Evolutionary conservation across 2,888 invertebrate genomes (phyloP).

Genomic region (Chromoteleia sp.): DNA sequence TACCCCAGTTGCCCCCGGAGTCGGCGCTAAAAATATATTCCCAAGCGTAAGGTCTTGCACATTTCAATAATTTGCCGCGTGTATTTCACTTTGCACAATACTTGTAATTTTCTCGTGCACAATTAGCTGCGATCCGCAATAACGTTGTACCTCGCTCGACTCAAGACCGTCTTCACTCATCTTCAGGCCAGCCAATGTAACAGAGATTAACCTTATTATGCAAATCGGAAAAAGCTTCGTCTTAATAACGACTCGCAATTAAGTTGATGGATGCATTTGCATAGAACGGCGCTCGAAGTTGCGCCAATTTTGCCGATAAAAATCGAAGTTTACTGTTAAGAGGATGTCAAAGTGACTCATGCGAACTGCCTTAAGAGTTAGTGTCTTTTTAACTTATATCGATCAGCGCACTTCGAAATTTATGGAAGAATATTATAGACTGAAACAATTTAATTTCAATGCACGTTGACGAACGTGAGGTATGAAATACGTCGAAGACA

Average conservation of each 20-base stretch:
- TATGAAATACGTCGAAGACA: no score
- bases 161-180: neutral
- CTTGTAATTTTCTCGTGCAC: no score
- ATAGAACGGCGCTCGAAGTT: neutral
- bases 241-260: conserved; percentile 14
- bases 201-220: conserved; percentile 26
- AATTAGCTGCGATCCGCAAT: no score
- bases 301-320: neutral
- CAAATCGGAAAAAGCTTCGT: conserved; percentile 20
- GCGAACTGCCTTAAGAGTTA: no score
- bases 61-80: conserved; percentile 60
- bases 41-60: conserved; percentile 33
- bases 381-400: no score
- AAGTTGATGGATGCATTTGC: neutral
- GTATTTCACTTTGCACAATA: conserved; percentile 10
- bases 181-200: neutral
- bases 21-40: conserved; percentile 54
- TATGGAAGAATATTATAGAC: no score
- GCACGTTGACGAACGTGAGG: no score
- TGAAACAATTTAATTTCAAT: no score
- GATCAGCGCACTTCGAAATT: no score
- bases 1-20: conserved; percentile 59
- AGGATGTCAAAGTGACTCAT: no score
- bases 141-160: no score
- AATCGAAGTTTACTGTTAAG: conserved; percentile 31